phyloP scores from a whole-genome alignment of 1,140 invertebrate genomes.

The Palaemon carinicauda region DNA sequence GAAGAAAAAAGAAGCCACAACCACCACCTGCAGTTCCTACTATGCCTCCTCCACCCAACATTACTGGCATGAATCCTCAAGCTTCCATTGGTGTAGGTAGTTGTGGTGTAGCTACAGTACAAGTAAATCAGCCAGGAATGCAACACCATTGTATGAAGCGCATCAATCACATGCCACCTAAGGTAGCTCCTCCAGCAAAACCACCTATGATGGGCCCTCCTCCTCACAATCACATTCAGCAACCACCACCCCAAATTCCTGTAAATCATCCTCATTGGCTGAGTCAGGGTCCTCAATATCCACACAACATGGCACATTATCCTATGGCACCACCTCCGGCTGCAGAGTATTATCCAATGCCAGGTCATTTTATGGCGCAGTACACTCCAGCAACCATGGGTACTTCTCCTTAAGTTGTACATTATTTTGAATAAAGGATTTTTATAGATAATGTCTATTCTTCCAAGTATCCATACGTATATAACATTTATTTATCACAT shows the following conservation, averaged over 20 bases:
- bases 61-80: not conserved
- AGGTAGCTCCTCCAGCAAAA: not conserved
- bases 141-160: conserved; percentile 38
- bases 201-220: not conserved
- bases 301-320: conserved; percentile 49
- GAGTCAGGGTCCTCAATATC: conserved; percentile 34
- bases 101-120: not conserved
- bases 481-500: not conserved
- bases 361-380: conserved; percentile 39
- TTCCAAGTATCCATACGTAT: not conserved
- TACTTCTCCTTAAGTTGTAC: conserved; percentile 26
- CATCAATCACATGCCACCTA: not conserved
- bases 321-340: conserved; percentile 28
- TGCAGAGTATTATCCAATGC: conserved; percentile 47
- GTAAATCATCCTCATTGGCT: conserved; percentile 35
- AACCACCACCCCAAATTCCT: not conserved
- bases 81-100: not conserved
- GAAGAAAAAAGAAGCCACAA: conserved; percentile 18
- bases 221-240: conserved; percentile 14
- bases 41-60: not conserved
- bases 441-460: not conserved
- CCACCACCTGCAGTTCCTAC: not conserved
- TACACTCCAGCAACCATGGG: conserved; percentile 50
- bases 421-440: not conserved
- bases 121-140: not conserved